phyloP scores from a whole-genome alignment of 2,888 invertebrate species.

The Sesia apiformis region DNA sequence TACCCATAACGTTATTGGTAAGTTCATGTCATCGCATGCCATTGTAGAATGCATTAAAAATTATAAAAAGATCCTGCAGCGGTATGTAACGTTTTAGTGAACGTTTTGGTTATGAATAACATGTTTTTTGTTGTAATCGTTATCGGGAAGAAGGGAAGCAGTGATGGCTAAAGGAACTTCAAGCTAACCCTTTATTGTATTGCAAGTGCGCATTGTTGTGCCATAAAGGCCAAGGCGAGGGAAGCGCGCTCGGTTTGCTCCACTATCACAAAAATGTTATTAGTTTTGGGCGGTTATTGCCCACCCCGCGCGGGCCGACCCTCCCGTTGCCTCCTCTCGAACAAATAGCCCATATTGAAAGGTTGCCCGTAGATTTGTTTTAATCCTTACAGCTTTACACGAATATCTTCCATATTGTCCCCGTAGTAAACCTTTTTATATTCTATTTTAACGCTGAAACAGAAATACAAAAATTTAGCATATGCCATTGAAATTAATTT shows the following conservation, averaged over 20 bases:
- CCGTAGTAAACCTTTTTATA: too few relatives aligned
- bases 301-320: conserved; percentile 47
- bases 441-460: too few relatives aligned
- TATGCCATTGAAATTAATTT: too few relatives aligned
- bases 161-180: conserved; percentile 31
- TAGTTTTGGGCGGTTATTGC: conserved; percentile 69
- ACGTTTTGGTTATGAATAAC: too few relatives aligned
- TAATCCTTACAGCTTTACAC: conserved; percentile 11
- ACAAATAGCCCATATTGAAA: conserved; percentile 25
- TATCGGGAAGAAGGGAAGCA: conserved; percentile 19
- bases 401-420: not conserved
- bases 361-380: conserved; percentile 17
- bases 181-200: conserved; percentile 47
- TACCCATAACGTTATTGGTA: too few relatives aligned
- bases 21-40: too few relatives aligned
- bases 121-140: not conserved
- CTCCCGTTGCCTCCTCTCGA: conserved; percentile 39
- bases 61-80: too few relatives aligned
- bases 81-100: too few relatives aligned
- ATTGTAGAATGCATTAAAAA: too few relatives aligned
- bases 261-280: conserved; percentile 70
- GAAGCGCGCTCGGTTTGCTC: conserved; percentile 50
- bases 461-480: too few relatives aligned
- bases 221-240: conserved; percentile 52
- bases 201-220: conserved; percentile 58